Conservation (phyloP, 2,888 invertebrate genomes). For the Ochropleura leucogaster region DNA sequence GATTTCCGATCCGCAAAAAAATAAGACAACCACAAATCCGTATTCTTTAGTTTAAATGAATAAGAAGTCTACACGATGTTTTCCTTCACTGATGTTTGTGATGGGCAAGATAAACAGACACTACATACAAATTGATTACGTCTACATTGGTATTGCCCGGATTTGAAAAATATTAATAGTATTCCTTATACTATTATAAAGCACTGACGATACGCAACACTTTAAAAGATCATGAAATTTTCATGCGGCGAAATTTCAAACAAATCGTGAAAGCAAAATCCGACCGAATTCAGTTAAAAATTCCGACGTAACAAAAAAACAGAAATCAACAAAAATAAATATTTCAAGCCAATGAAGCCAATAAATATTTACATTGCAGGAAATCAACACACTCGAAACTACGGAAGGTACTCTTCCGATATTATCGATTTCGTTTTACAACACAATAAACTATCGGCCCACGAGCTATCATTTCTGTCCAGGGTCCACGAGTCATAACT, state of each 20-base stretch:
- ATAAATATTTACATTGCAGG: slow-evolving; percentile 66
- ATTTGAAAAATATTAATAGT: neutral
- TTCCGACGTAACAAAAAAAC: neutral
- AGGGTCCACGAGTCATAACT: slow-evolving; percentile 13
- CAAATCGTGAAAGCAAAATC: slow-evolving; percentile 2
- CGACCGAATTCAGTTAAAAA: slow-evolving; percentile 10
- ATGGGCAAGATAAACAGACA: too few species aligned
- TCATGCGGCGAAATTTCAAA: neutral
- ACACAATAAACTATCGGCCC: slow-evolving; percentile 72
- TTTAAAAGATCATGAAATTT: neutral
- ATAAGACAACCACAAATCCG: too few species aligned
- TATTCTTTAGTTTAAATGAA: too few species aligned
- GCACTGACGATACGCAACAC: neutral
- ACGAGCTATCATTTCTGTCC: slow-evolving; percentile 56
- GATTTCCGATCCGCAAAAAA: too few species aligned
- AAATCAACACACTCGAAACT: slow-evolving; percentile 52
- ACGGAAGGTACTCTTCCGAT: slow-evolving; percentile 68
- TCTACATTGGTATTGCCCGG: too few species aligned
- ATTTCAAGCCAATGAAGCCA: slow-evolving; percentile 46
- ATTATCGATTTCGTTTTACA: slow-evolving; percentile 76
- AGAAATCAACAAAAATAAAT: slow-evolving; percentile 31
- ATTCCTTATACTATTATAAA: neutral
- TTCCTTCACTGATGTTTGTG: too few species aligned
- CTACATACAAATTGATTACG: too few species aligned
- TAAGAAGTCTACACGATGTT: too few species aligned